Percentiles rank a stretch among this genome's conserved stretches.
Evolutionary conservation across 2,797 vertebrate species (phyloP).

Genomic region (Pangasius djambal): DNA sequence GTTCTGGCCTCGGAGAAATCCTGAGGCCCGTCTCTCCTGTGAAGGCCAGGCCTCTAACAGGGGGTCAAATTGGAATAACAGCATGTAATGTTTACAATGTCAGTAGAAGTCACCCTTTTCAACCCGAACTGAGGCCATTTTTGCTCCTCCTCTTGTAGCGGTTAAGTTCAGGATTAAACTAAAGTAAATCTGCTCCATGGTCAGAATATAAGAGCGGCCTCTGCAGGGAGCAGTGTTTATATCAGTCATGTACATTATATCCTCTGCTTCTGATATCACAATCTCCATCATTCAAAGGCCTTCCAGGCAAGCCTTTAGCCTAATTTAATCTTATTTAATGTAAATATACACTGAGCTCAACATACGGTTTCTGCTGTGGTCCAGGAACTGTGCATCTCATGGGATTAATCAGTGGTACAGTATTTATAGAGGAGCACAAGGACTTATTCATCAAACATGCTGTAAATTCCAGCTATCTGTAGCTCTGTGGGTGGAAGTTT

Average conservation of each 20-base stretch:
- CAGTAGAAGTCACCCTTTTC: slow-evolving; percentile 15
- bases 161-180: slow-evolving; percentile 6
- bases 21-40: slow-evolving; percentile 67
- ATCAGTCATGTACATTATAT: slow-evolving; percentile 12
- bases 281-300: slow-evolving; percentile 32
- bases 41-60: background rate
- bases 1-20: slow-evolving; percentile 87
- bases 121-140: slow-evolving; percentile 18
- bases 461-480: slow-evolving; percentile 45
- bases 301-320: slow-evolving; percentile 29
- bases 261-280: slow-evolving; percentile 20
- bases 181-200: slow-evolving; percentile 11
- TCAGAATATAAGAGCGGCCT: slow-evolving; percentile 16
- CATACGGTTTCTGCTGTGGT: slow-evolving; percentile 19
- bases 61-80: background rate
- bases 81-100: slow-evolving; percentile 36
- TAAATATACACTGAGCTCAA: slow-evolving; percentile 58
- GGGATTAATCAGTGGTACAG: slow-evolving; percentile 55
- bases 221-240: slow-evolving; percentile 45
- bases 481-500: background rate
- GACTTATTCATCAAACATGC: slow-evolving; percentile 50
- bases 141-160: background rate
- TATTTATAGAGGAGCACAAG: slow-evolving; percentile 50
- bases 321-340: slow-evolving; percentile 65
- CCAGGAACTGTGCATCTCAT: slow-evolving; percentile 16